Evolutionary conservation across 1,140 invertebrate species (phyloP).

Genomic region (Cydia amplana): DNA sequence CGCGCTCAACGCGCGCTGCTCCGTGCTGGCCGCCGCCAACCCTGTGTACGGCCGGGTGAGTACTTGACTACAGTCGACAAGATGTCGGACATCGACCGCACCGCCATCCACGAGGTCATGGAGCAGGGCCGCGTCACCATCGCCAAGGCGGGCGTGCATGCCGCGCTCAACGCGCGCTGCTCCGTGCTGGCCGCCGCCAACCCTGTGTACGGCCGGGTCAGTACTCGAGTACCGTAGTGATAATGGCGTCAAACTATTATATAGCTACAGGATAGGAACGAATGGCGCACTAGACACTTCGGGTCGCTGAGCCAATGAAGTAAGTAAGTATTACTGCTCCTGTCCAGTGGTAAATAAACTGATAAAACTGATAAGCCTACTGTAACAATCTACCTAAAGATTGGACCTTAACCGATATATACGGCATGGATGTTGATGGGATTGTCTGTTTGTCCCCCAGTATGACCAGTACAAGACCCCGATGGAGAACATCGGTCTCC

Average conservation of each 20-base stretch:
- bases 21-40: constrained; percentile 45
- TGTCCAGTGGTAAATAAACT: too few species aligned
- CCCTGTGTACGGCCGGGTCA: constrained; percentile 97
- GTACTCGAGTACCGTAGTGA: constrained; percentile 37
- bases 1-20: constrained; percentile 96
- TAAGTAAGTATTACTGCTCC: too few species aligned
- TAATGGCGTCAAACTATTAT: too few species aligned
- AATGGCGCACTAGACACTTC: too few species aligned
- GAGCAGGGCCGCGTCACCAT: constrained; percentile 98
- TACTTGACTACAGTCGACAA: too few species aligned
- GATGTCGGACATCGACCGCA: constrained; percentile 91
- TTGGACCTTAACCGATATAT: too few species aligned
- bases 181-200: constrained; percentile 99
- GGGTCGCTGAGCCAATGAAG: too few species aligned
- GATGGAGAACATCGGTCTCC: constrained; percentile 99
- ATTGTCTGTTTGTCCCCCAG: constrained; percentile 74
- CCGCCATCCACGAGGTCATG: constrained; percentile 98
- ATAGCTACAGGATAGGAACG: too few species aligned
- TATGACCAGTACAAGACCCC: constrained; percentile 99
- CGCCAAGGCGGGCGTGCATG: constrained; percentile 97
- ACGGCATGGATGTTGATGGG: too few species aligned
- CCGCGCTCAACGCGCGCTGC: constrained; percentile 97
- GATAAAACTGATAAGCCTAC: too few species aligned
- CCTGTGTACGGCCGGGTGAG: constrained; percentile 97
- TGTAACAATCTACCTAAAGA: too few species aligned